Percentiles rank a stretch among this genome's conserved stretches.
phyloP scores from a whole-genome alignment of 2,113 vertebrate genomes.

The Rhinichthys klamathensis region DNA sequence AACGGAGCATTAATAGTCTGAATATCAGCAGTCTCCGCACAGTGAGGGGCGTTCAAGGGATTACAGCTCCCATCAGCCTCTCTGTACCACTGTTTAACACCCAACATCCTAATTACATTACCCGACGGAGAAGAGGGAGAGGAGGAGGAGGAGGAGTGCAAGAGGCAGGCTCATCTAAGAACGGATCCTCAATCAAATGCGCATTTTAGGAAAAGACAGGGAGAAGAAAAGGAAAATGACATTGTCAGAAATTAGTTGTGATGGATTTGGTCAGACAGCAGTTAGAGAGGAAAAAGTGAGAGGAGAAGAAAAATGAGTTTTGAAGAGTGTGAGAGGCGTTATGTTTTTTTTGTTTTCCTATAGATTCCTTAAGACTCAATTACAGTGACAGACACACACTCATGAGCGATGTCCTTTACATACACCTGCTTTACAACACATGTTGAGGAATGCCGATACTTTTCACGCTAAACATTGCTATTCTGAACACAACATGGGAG shows the following conservation, averaged over 20 bases:
- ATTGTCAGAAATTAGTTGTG: constrained; percentile 46
- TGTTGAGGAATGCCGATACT: neutral
- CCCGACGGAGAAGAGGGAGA: neutral
- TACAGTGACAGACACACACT: constrained; percentile 24
- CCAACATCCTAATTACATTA: constrained; percentile 55
- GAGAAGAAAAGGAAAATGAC: constrained; percentile 28
- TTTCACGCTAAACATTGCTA: neutral
- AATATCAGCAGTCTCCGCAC: constrained; percentile 53
- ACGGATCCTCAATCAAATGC: constrained; percentile 29
- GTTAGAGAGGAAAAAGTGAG: constrained; percentile 19
- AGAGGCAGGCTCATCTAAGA: neutral
- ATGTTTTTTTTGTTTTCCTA: neutral
- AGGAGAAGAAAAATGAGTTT: constrained; percentile 33
- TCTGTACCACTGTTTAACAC: constrained; percentile 47
- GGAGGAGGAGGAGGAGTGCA: neutral
- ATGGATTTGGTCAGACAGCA: constrained; percentile 40
- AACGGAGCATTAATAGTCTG: constrained; percentile 59
- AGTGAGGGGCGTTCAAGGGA: constrained; percentile 50
- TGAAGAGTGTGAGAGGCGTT: constrained; percentile 9
- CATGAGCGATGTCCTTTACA: constrained; percentile 15
- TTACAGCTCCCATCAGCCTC: constrained; percentile 55
- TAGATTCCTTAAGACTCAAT: constrained; percentile 48
- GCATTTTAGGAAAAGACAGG: constrained; percentile 18
- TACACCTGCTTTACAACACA: neutral
- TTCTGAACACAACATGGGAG: neutral